Conservation (phyloP, 1,140 invertebrate species). For the Hirudo medicinalis region DNA sequence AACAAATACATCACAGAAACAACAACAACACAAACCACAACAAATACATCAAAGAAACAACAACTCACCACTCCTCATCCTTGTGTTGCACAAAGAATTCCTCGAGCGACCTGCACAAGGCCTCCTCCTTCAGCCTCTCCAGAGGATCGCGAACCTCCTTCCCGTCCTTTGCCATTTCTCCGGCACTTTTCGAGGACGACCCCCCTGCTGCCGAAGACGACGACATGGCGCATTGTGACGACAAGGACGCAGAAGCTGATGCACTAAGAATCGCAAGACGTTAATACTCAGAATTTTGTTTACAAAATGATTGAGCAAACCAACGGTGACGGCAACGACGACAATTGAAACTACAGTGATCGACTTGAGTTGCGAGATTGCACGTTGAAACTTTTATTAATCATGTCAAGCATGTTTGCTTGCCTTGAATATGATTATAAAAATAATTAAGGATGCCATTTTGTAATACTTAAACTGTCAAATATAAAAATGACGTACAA, state of each 20-base stretch:
- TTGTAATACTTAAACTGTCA: neutral
- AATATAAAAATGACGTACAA: neutral
- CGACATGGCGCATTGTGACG: neutral
- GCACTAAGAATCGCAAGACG: neutral
- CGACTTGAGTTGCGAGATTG: no score
- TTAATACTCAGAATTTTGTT: neutral
- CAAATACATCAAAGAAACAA: neutral
- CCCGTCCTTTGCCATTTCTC: neutral
- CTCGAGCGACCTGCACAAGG: neutral
- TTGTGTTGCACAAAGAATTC: slow-evolving; percentile 98
- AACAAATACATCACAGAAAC: neutral
- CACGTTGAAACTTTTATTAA: no score
- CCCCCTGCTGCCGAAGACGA: neutral
- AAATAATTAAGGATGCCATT: no score
- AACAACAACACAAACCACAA: neutral
- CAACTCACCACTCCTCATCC: slow-evolving; percentile 94
- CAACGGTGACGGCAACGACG: neutral
- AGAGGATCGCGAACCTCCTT: neutral
- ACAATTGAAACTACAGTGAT: neutral
- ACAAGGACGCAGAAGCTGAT: neutral
- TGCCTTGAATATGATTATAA: no score
- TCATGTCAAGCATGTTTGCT: no score
- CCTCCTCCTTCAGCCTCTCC: neutral
- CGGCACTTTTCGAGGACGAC: neutral
- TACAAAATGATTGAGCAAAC: neutral